Base-by-base conservation (phyloP, 2,888 invertebrate genomes). In the Cynaeus angustus region DNA sequence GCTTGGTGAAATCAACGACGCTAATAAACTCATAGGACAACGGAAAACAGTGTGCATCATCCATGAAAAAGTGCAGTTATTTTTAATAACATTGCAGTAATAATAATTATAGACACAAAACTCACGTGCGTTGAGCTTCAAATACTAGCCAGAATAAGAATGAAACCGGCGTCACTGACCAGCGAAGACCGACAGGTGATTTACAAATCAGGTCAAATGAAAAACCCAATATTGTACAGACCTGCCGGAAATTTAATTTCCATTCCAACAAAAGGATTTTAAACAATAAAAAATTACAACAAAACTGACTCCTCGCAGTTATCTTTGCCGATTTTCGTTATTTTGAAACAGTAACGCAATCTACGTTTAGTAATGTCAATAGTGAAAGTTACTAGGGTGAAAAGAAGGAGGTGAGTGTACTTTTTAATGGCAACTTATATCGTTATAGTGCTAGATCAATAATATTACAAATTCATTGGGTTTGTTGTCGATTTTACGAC, bases 111-210 rank as follows among this genome's bases (percentile, higher is more conserved):
- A 56, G 43, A 56, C 30, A 56, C 56, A 14, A 50, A 62, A 48
- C 62, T 62, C 62, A 62, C 62, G 62, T 62, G 62, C 50, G 30
- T 38, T 21, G 14, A 50, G 56, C 43, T n/a, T 41, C 53, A 13
- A 26, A 53, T 13, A 16, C 26, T 13, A 3, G 9, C n/a, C 28
- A 10, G 64, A 64, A 53, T 64, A 53, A 53, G 41, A 53, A 64
- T 59, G 1, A 61, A 61, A 48, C 48, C 21, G 64, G 64, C 43
- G 64, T 64, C 64, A 64, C 28, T 64, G 64, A 52, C 53, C 64
- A 64, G 52, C 43, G 28, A 50, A 64, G 50, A 53, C 52, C 53
- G 64, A 52, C 38, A 64, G 53, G 52, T 53, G 53, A 46, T 53
- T 64, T 64, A 41, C 41, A 14, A 53, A 64, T 53, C 52, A 53